Conservation (phyloP, 2,797 vertebrate species). For the Vireo griseus region DNA sequence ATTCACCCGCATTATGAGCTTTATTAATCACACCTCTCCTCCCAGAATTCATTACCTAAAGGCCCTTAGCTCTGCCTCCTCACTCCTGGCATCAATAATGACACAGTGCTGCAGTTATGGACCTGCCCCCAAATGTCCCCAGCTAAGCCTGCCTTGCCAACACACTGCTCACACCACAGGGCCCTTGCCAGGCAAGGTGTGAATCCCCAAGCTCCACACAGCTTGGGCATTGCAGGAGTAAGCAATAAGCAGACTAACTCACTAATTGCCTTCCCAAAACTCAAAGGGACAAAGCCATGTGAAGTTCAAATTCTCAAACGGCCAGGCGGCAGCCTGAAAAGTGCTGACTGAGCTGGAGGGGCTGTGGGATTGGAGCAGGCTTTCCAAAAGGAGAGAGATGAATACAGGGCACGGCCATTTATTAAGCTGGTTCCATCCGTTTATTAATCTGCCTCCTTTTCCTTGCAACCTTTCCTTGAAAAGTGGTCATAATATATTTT, state of each 20-base stretch:
- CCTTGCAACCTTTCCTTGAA: not conserved
- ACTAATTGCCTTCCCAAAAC: not conserved
- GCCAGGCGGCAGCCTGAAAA: not conserved
- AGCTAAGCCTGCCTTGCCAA: rapidly evolving
- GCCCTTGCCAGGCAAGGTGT: not conserved
- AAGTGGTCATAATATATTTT: not conserved
- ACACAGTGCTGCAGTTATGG: not conserved
- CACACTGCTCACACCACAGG: rapidly evolving
- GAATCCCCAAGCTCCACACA: not conserved
- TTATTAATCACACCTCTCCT: not conserved
- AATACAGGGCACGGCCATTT: not conserved
- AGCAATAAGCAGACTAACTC: not conserved
- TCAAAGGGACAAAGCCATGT: not conserved
- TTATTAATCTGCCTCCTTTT: not conserved
- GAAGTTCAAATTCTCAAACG: not conserved
- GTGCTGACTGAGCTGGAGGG: not conserved
- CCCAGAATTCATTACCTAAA: not conserved
- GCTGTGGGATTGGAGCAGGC: not conserved
- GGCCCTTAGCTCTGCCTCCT: not conserved
- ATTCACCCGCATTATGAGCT: not conserved
- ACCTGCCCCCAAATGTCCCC: rapidly evolving
- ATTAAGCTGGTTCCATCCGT: not conserved
- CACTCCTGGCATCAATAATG: not conserved
- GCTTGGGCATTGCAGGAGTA: not conserved
- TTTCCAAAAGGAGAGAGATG: not conserved